Evolutionary conservation across 53 echinoderm and acorn worm species (phyloP).

Genomic region (Stichopus horrens): DNA sequence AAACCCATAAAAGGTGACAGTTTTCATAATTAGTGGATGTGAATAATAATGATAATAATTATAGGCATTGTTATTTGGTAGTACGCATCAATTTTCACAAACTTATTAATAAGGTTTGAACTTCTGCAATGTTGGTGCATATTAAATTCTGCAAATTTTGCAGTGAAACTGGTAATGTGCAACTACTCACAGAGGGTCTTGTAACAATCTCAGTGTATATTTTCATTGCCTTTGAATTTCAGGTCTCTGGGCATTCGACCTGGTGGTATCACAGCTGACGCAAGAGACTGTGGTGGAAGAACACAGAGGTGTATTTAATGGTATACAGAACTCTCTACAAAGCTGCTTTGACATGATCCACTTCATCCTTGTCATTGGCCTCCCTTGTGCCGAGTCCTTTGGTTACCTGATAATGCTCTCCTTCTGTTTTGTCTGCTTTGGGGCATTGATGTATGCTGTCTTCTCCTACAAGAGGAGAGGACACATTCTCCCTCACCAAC

Average conservation of each 20-base stretch:
- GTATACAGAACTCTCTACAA: conserved; percentile 81
- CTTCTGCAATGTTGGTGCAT: too few relatives aligned
- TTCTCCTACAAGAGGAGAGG: conserved; percentile 78
- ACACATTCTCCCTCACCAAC: conserved; percentile 64
- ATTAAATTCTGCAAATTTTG: too few relatives aligned
- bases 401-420: conserved; percentile 83
- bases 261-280: conserved; percentile 70
- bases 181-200: too few relatives aligned
- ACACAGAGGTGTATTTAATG: conserved; percentile 80
- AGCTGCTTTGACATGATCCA: conserved; percentile 94
- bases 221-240: background rate
- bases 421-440: conserved; percentile 65
- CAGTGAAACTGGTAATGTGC: too few relatives aligned
- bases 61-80: too few relatives aligned
- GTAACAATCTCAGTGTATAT: too few relatives aligned
- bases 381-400: conserved; percentile 79
- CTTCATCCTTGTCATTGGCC: conserved; percentile 83
- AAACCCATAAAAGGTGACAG: too few relatives aligned
- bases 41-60: too few relatives aligned
- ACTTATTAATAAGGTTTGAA: too few relatives aligned
- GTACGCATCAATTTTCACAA: too few relatives aligned
- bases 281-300: conserved; percentile 70
- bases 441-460: conserved; percentile 55
- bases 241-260: conserved; percentile 95
- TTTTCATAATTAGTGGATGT: too few relatives aligned